These are phyloP conservation scores for Vannuccia rotundouncinata DNA, from an alignment of 2,888 invertebrate species.

Conservation along the genomic window DNA sequence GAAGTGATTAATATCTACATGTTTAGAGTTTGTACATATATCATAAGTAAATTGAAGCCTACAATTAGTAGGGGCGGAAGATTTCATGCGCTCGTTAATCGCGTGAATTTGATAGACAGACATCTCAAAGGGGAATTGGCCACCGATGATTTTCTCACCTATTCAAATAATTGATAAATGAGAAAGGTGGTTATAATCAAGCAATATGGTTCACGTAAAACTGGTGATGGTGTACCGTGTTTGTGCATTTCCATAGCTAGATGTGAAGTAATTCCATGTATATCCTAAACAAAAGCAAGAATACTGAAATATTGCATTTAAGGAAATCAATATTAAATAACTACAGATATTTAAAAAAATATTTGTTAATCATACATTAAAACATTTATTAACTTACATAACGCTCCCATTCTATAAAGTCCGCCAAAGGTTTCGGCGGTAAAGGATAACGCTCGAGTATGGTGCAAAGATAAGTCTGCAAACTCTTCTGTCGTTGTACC, in stretches of 20 bases:
- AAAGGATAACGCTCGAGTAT: slow-evolving; percentile 66
- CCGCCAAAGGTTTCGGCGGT: slow-evolving; percentile 72
- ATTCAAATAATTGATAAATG: background rate
- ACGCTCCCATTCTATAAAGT: slow-evolving; percentile 77
- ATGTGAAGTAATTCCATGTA: slow-evolving; percentile 74
- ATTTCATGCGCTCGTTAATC: slow-evolving; percentile 77
- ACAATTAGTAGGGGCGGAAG: slow-evolving; percentile 70
- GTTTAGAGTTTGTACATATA: no score
- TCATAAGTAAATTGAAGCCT: no score
- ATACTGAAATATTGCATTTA: background rate
- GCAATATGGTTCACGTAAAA: slow-evolving; percentile 44
- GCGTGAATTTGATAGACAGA: slow-evolving; percentile 77
- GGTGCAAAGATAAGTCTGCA: slow-evolving; percentile 72
- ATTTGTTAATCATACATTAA: background rate
- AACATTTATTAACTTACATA: slow-evolving; percentile 60
- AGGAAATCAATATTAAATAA: background rate
- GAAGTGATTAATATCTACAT: no score
- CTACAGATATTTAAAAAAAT: background rate
- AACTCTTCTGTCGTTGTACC: slow-evolving; percentile 70
- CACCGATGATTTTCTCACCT: slow-evolving; percentile 23
- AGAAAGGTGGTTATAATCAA: background rate
- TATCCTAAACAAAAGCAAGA: slow-evolving; percentile 60
- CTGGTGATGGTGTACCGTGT: slow-evolving; percentile 53
- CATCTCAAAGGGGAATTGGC: slow-evolving; percentile 61
- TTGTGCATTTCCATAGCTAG: slow-evolving; percentile 71